Percentiles rank a stretch among this genome's conserved stretches.
phyloP scores from a whole-genome alignment of 1,140 invertebrate species.

The Mamestra configurata region DNA sequence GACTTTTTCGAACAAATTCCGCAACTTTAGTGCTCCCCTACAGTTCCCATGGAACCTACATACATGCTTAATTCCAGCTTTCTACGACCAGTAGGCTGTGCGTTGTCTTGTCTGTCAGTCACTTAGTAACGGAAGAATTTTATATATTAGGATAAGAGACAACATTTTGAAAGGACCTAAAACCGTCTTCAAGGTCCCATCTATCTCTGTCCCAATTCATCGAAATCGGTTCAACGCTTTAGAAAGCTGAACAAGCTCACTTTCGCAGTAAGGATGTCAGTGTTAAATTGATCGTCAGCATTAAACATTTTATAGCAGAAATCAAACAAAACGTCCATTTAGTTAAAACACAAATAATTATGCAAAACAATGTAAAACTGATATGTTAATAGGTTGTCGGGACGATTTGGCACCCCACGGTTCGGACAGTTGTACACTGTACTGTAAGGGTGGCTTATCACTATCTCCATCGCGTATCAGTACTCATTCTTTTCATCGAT shows the following conservation, averaged over 20 bases:
- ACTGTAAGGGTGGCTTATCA: slow-evolving; percentile 64
- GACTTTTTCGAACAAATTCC: too few relatives aligned
- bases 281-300: background rate
- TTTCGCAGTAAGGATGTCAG: background rate
- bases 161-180: too few relatives aligned
- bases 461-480: slow-evolving; percentile 74
- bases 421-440: slow-evolving; percentile 71
- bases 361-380: slow-evolving; percentile 78
- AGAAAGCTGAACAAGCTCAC: background rate
- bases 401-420: slow-evolving; percentile 83
- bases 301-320: slow-evolving; percentile 17
- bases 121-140: too few relatives aligned
- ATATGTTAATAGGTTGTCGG: slow-evolving; percentile 80
- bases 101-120: too few relatives aligned
- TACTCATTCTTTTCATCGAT: slow-evolving; percentile 74
- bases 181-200: too few relatives aligned
- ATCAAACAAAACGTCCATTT: slow-evolving; percentile 34
- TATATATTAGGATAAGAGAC: too few relatives aligned
- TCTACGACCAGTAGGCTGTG: too few relatives aligned
- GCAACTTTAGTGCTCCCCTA: too few relatives aligned
- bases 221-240: too few relatives aligned
- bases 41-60: too few relatives aligned
- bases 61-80: too few relatives aligned
- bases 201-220: too few relatives aligned
- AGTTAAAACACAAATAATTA: slow-evolving; percentile 67